Evolutionary conservation across 2,113 vertebrate genomes (phyloP).

Genomic region (Crotalus helleri): DNA sequence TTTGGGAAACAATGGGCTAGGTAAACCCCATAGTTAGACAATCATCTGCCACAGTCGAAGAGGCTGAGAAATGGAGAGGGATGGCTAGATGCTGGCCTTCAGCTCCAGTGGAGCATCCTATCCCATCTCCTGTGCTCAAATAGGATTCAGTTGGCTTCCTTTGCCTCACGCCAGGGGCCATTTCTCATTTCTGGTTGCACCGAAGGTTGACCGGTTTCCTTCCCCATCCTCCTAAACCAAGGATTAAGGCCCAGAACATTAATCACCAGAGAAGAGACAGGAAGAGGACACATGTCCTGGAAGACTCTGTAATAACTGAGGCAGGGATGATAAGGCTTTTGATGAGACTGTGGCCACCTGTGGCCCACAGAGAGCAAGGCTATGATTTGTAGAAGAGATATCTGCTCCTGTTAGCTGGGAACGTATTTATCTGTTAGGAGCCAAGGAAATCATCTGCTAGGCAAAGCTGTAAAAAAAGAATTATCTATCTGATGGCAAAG

Average conservation of each 20-base stretch:
- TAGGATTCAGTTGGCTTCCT: background rate
- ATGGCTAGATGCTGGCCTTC: background rate
- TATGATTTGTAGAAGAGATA: background rate
- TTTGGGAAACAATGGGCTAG: background rate
- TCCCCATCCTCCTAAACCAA: constrained; percentile 34
- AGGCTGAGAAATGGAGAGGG: background rate
- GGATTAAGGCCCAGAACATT: background rate
- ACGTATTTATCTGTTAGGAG: background rate
- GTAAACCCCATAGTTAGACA: background rate
- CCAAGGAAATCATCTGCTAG: background rate
- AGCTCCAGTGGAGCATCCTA: background rate
- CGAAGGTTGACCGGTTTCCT: background rate
- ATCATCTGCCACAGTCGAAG: background rate
- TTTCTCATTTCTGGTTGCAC: background rate
- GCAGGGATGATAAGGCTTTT: background rate
- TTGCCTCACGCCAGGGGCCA: background rate
- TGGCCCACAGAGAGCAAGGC: background rate
- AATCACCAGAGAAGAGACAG: constrained; percentile 50
- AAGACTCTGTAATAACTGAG: background rate
- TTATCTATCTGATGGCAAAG: background rate
- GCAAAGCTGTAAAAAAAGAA: background rate
- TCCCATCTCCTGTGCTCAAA: background rate
- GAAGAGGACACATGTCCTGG: background rate
- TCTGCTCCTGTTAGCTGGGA: background rate
- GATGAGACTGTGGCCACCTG: background rate